Evolutionary conservation across 2,888 invertebrate species (phyloP).

Genomic region (Geophilus truncorum): DNA sequence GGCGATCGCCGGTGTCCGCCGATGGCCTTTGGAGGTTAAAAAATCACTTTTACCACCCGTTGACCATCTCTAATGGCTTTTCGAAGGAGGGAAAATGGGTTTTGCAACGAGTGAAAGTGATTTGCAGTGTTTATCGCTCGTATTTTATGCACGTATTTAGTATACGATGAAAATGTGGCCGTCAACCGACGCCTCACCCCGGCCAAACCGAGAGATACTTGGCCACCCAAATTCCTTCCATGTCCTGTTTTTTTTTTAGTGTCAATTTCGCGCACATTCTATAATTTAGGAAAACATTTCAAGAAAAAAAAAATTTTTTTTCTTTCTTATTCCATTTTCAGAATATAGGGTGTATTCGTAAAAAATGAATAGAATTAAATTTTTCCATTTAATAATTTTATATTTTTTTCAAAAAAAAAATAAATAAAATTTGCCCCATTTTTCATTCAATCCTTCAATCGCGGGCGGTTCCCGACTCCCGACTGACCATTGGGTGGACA

Average conservation of each 20-base stretch:
- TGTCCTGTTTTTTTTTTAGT: neutral
- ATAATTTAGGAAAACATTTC: neutral
- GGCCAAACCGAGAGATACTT: neutral
- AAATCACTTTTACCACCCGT: neutral
- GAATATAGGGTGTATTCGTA: neutral
- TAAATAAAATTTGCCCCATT: neutral
- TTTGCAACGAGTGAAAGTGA: neutral
- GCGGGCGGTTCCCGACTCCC: neutral
- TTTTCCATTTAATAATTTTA: neutral
- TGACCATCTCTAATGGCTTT: neutral
- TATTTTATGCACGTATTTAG: neutral
- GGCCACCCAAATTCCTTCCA: neutral
- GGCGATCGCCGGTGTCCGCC: neutral
- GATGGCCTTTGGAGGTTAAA: neutral
- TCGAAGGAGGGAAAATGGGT: neutral
- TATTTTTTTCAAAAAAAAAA: no score
- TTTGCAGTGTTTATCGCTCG: neutral
- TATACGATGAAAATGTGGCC: neutral
- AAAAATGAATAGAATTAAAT: neutral
- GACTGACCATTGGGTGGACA: slow-evolving; percentile 10
- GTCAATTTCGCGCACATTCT: neutral
- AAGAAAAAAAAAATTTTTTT: neutral
- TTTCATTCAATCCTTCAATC: neutral
- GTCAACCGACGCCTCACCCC: slow-evolving; percentile 7
- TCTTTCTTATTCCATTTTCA: neutral